A percentile compares a stretch with the other conserved stretches of the same genome.
phyloP scores from a whole-genome alignment of 1,140 invertebrate species.

The Ceratosolen fusciceps region DNA sequence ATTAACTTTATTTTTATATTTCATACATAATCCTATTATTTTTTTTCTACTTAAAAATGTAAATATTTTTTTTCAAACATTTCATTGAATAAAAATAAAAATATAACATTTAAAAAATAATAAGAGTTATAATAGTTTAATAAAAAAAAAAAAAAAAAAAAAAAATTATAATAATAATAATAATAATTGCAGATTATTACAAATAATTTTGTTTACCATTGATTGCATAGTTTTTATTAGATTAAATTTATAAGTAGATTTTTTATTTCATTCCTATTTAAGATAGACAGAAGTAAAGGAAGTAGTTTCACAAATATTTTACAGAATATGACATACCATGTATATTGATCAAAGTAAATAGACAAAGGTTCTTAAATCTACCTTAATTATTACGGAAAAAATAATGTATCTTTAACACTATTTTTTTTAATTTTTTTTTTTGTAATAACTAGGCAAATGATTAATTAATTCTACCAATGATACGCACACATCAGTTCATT shows the following conservation, averaged over 20 bases:
- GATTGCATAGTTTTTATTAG: slow-evolving; percentile 23
- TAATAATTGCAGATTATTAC: slow-evolving; percentile 28
- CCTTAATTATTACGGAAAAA: slow-evolving; percentile 40
- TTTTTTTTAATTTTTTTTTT: slow-evolving; percentile 30
- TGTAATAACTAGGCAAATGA: slow-evolving; percentile 19
- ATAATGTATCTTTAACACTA: slow-evolving; percentile 40
- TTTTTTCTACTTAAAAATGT: not conserved
- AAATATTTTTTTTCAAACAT: not conserved
- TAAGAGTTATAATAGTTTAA: no score
- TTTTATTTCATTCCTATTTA: slow-evolving; percentile 31
- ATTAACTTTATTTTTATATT: no score
- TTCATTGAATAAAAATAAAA: not conserved
- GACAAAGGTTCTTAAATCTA: slow-evolving; percentile 42
- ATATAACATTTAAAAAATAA: no score
- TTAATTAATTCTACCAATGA: slow-evolving; percentile 46
- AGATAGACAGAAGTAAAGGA: slow-evolving; percentile 41
- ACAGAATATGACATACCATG: slow-evolving; percentile 35
- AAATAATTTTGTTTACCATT: slow-evolving; percentile 30
- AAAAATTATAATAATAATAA: no score
- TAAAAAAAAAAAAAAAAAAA: no score
- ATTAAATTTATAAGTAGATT: slow-evolving; percentile 26
- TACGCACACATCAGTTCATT: slow-evolving; percentile 43
- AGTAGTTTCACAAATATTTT: slow-evolving; percentile 42
- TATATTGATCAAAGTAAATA: slow-evolving; percentile 39
- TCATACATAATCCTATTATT: not conserved